Base-by-base conservation (phyloP, 2,113 vertebrate genomes). In the Nipponia nippon region DNA sequence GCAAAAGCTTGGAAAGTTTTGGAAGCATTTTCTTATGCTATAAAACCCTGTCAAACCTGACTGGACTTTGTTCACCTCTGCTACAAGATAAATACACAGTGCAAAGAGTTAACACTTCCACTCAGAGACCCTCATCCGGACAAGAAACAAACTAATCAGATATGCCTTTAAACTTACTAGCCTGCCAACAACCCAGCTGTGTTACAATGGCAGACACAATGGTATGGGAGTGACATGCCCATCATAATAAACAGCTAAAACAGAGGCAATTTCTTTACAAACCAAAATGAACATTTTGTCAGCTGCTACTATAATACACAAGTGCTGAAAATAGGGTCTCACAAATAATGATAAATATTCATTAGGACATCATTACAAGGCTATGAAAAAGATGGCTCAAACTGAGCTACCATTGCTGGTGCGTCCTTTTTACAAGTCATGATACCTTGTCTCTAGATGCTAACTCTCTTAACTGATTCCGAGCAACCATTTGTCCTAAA, bases 301-400 rank as follows among this genome's bases (percentile, higher is more conserved):
- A 97, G 96, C 95, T 97, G 96, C 80, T 93, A 59, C 79, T 62
- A 59, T 75, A 96, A 96, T 90, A 67, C 83, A 85, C 55, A 11
- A 92, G 78, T 65, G 94, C 96, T 96, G 97, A 94, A 95, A 96
- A 94, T 93, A 92, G 88, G 42, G 89, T 80, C 9, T 83, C 66
- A 90, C 84, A 96, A 96, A 96, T 97, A 96, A 97, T 38, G 49
- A 97, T 96, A 96, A 97, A 96, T 97, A 97, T 97, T 97, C 97
- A 97, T 96, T 95, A 96, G 95, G 86, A 25, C 55, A 90, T 66
- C 71, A 40, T 63, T 42, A n/a, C 70, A 44, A 52, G 25, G 44
- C 89, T 87, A 1, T 29, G 70, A 80, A 92, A 78, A 84, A 71
- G 70, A 71, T 0, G 29, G 55, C 65, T 95, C 67, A 58, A 86